phyloP scores from a whole-genome alignment of 2,113 vertebrate species.

The Lepisosteus osseus region DNA sequence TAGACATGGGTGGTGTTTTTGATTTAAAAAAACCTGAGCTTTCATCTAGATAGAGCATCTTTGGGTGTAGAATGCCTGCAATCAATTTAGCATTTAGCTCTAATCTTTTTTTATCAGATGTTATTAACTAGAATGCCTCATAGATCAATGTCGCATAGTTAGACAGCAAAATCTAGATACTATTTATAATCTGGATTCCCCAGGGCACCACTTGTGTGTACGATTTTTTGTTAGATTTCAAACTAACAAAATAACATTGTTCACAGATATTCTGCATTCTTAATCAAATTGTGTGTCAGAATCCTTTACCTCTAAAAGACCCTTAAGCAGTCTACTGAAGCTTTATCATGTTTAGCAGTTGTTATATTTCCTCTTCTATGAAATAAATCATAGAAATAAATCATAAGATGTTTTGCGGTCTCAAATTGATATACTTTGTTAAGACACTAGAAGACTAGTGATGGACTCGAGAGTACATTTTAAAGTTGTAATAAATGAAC shows the following conservation, averaged over 20 bases:
- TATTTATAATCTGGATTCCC: background rate
- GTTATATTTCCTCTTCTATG: background rate
- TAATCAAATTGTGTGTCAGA: slow-evolving; percentile 6
- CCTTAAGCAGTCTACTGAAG: background rate
- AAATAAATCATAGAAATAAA: background rate
- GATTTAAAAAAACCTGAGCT: background rate
- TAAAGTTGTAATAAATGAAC: background rate
- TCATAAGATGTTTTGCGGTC: background rate
- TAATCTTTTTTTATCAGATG: slow-evolving; percentile 14
- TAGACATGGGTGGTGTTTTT: background rate
- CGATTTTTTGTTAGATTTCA: background rate
- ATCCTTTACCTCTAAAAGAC: background rate
- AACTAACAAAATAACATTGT: background rate
- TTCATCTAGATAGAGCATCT: background rate
- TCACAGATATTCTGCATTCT: background rate
- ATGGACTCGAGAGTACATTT: background rate
- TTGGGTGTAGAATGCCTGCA: slow-evolving; percentile 10
- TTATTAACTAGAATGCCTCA: slow-evolving; percentile 13
- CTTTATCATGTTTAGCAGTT: background rate
- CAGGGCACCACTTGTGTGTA: background rate
- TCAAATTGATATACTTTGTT: background rate
- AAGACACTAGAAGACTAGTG: background rate
- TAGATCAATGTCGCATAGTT: slow-evolving; percentile 22
- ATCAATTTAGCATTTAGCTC: slow-evolving; percentile 22
- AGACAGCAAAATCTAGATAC: slow-evolving; percentile 5